Evolutionary conservation across 2,888 invertebrate species (phyloP), one percentile per base, ranked within the genome.

Genomic region (Athalia circularis): DNA sequence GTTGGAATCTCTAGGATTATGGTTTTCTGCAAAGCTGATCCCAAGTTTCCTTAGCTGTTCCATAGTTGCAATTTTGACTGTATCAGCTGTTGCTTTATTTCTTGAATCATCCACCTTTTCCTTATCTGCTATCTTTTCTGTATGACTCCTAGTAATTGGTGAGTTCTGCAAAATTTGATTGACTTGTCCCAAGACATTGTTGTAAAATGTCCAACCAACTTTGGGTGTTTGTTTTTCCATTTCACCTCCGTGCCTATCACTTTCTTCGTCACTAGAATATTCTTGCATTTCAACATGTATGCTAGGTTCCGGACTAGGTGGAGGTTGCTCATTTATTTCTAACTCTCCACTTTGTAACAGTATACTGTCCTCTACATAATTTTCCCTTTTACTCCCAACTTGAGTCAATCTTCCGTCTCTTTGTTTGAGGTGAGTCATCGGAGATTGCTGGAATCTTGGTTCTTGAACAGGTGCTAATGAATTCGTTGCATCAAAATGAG

Each of bases 151-250:
- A 9, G 79, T 65, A 74, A 85, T 82, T n/a, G 84, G 86, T n/a
- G 91, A 90, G 81, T 91, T 91, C 82, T 91, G 90, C 70, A 93
- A 86, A 80, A 93, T 91, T 82, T 92, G 91, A 86, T 92, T 92
- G 0, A 93, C 92, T 86, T 93, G 92, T 1, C 91, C 91, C 92
- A 95, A 93, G 79, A 95, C 93, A 91, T 94, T 94, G 85, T 94
- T 93, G 85, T 95, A 95, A 87, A 95, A 93, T 4, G 94, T 95
- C 93, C 94, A 94, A 81, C 94, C 94, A 83, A 94, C 92, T 87
- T 93, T 93, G 47, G 93, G 92, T 65, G 92, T 92, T 84, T 85
- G 86, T 50, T 89, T 88, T 1, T 90, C 88, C 7, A 11, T 15
- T 75, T 75, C 75, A 64, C 52, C 62, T 2, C 50, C 64, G n/a